Percentiles rank a stretch among this genome's conserved stretches.
phyloP scores from a whole-genome alignment of 2,888 invertebrate species.

The Eristalinus aeneus region DNA sequence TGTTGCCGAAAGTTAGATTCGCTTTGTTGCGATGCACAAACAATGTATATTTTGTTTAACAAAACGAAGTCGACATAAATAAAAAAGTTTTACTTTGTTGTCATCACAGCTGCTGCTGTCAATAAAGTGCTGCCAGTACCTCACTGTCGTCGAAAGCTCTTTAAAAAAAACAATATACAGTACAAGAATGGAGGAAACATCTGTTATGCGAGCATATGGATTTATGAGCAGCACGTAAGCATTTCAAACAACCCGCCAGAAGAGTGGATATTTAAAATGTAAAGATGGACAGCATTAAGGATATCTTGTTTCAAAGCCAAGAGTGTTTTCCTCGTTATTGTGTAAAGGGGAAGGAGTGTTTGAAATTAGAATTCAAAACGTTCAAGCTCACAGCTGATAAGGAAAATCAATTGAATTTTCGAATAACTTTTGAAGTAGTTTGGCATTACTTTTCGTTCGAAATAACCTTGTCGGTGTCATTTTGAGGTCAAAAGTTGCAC shows the following conservation, averaged over 20 bases:
- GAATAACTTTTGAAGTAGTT: conserved; percentile 38
- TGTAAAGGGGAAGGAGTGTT: neutral
- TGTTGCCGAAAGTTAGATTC: neutral
- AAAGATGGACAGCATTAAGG: neutral
- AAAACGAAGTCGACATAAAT: neutral
- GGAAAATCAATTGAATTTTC: conserved; percentile 27
- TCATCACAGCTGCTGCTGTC: neutral
- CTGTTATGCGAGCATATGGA: too few species aligned
- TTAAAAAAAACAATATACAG: neutral
- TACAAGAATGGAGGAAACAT: neutral
- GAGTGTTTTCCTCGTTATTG: neutral
- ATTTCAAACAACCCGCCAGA: too few species aligned
- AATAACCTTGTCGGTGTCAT: conserved; percentile 73
- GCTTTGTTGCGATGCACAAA: conserved; percentile 34
- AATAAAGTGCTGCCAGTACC: too few species aligned
- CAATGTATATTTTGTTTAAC: conserved; percentile 1
- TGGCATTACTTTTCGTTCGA: conserved; percentile 67
- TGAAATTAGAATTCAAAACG: neutral
- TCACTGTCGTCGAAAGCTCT: neutral
- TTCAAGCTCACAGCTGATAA: neutral
- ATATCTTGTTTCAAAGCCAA: neutral
- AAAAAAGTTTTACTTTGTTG: neutral
- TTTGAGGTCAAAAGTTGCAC: conserved; percentile 73
- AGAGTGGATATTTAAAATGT: too few species aligned
- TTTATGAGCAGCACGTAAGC: too few species aligned